Evolutionary conservation across 2,888 invertebrate species (phyloP), one percentile per base, ranked within the genome.

Genomic region (Thelaira solivaga): DNA sequence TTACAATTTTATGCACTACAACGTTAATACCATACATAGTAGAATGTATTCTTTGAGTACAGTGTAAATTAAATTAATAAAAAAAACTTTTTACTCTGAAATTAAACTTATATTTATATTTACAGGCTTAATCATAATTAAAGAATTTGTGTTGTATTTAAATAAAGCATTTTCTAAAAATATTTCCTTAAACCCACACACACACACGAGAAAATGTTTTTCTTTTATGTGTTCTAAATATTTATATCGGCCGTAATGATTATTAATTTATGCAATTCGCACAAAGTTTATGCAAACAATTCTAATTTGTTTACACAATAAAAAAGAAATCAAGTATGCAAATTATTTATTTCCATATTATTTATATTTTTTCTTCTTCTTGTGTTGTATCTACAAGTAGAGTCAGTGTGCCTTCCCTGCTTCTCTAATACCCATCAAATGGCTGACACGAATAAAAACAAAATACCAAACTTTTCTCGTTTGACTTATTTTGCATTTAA

Each of bases 321-420:
- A 43, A 68, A 68, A 67, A 68, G 62, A 64, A 77, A 77, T 77
- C 72, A 77, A 77, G 57, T 68, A 77, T 73, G 77, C 20, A 73
- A 77, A 77, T 77, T 65, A 68, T 62, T 71, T 29, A 34, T 71
- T 47, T 53, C 64, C 55, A 24, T 36, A 34, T 45, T 41, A 34
- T 53, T 43, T 41, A 8, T 24, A 0, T 41, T 20, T 18, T 36
- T 57, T 24, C 4, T 47, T n/a, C 0, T 16, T 11, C 16, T 18
- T 57, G 1, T 1, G 41, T 16, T 26, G 24, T 26, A 39, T 49
- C 24, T 39, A 8, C 2, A 4, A 16, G 0, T 8, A 13, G 1
- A 16, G 13, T 26, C n/a, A 13, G 1, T 10, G 13, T 26, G 4
- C 26, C 24, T 41, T 0, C 16, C 5, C 5, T 24, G 8, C 24